These are phyloP conservation scores for Drosophila meridiana DNA, from an alignment of 2,888 invertebrate species.

Conservation along the genomic window DNA sequence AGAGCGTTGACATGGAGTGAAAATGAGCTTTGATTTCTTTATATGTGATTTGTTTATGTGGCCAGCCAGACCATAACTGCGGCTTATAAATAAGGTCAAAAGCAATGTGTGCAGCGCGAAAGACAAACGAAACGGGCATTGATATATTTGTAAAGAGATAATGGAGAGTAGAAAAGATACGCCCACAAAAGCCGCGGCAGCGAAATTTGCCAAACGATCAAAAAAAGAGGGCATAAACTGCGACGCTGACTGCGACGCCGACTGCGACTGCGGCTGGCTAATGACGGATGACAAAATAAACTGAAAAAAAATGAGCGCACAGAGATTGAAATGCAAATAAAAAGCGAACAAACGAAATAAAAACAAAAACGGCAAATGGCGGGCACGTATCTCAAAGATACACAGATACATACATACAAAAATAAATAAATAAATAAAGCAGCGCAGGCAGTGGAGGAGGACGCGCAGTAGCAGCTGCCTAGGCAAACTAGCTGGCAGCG, in stretches of 20 bases:
- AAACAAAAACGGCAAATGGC: slow-evolving; percentile 39
- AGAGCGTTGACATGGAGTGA: slow-evolving; percentile 70
- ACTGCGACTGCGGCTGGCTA: slow-evolving; percentile 29
- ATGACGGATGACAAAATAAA: slow-evolving; percentile 54
- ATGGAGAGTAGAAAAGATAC: slow-evolving; percentile 49
- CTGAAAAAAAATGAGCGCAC: slow-evolving; percentile 36
- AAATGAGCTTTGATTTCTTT: slow-evolving; percentile 79
- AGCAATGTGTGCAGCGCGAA: slow-evolving; percentile 45
- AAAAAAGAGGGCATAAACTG: slow-evolving; percentile 39
- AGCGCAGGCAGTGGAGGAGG: slow-evolving; percentile 14
- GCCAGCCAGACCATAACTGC: slow-evolving; percentile 61
- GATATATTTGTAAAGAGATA: slow-evolving; percentile 64
- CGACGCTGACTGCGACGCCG: slow-evolving; percentile 13
- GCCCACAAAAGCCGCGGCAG: slow-evolving; percentile 68
- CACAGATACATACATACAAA: slow-evolving; percentile 12
- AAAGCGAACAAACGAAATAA: slow-evolving; percentile 32
- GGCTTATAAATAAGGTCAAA: slow-evolving; percentile 71
- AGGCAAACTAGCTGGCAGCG: slow-evolving; percentile 55
- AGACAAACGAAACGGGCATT: slow-evolving; percentile 53
- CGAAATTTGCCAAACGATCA: slow-evolving; percentile 73
- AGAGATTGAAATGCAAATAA: slow-evolving; percentile 63
- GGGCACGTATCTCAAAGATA: slow-evolving; percentile 60
- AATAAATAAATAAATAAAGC: slow-evolving; percentile 24
- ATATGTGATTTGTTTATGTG: slow-evolving; percentile 72
- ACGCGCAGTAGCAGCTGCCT: slow-evolving; percentile 45